phyloP scores from a whole-genome alignment of 2,113 vertebrate genomes.

The Cyrtonyx montezumae region DNA sequence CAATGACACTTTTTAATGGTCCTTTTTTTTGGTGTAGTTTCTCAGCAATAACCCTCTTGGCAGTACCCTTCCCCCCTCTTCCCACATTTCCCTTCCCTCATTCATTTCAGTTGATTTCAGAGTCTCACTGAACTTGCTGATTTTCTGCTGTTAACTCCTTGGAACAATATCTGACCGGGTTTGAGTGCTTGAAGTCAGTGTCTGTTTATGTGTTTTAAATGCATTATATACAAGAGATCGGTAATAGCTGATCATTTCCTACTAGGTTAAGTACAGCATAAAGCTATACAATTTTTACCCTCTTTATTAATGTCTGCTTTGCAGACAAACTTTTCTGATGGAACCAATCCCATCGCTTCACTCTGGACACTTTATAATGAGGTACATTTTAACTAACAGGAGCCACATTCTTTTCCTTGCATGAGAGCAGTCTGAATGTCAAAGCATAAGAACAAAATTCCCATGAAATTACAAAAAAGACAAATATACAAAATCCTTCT shows the following conservation, averaged over 20 bases:
- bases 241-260: background rate
- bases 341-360: background rate
- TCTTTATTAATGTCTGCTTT: background rate
- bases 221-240: background rate
- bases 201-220: background rate
- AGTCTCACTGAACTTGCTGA: background rate
- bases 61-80: background rate
- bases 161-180: background rate
- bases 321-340: background rate
- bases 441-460: background rate
- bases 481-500: background rate
- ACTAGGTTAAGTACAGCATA: background rate
- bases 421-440: background rate
- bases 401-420: background rate
- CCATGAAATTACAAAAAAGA: background rate
- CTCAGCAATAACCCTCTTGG: background rate
- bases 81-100: background rate
- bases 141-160: background rate
- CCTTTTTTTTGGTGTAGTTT: background rate
- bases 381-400: background rate
- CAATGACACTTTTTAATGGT: background rate
- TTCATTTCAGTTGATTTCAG: background rate
- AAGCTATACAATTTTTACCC: background rate
- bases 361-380: background rate
- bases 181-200: background rate